Evolutionary conservation across 2,113 vertebrate genomes (phyloP).

Genomic region (Gambusia holbrooki): DNA sequence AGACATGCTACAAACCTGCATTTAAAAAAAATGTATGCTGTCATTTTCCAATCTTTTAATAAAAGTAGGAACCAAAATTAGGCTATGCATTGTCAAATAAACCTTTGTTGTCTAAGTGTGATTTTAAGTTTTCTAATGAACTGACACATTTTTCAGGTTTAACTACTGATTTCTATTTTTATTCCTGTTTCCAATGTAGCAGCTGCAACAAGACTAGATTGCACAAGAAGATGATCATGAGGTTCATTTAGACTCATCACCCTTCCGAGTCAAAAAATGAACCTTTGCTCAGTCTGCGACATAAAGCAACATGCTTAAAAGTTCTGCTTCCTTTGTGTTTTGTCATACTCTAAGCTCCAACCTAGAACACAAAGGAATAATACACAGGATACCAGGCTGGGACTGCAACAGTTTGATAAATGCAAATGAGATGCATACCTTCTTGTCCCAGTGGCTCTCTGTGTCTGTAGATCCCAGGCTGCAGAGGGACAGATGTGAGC

Average conservation of each 20-base stretch:
- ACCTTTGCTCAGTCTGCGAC: not conserved
- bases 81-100: not conserved
- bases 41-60: not conserved
- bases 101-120: not conserved
- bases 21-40: not conserved
- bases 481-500: not conserved
- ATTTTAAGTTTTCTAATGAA: not conserved
- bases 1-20: constrained; percentile 46
- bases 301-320: not conserved
- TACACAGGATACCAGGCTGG: not conserved
- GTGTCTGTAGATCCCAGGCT: not conserved
- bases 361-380: not conserved
- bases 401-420: not conserved
- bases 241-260: not conserved
- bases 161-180: too few relatives aligned
- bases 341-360: not conserved
- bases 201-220: not conserved
- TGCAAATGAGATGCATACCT: constrained; percentile 26
- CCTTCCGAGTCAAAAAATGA: not conserved
- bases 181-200: not conserved
- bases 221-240: not conserved
- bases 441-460: constrained; percentile 1
- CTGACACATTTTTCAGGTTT: not conserved
- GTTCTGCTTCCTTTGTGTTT: not conserved
- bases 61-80: constrained; percentile 6